Conservation (phyloP, 2,888 invertebrate genomes). For the Calameuta filiformis region DNA sequence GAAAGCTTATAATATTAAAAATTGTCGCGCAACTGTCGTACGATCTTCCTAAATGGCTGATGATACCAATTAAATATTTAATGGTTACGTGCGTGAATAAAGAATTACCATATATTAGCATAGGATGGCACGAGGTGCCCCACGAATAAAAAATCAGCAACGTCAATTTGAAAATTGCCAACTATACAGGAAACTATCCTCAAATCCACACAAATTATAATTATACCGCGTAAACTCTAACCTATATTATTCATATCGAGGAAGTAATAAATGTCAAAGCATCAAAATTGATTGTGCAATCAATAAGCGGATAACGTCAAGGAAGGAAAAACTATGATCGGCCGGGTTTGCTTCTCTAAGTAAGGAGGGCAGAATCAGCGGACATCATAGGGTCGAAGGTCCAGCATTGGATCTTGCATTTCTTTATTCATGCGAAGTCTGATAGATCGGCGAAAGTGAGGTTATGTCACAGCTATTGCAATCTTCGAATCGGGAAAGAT, state of each 20-base stretch:
- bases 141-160: background rate
- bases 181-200: background rate
- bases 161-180: background rate
- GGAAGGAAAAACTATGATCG: background rate
- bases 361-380: background rate
- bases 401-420: slow-evolving; percentile 13
- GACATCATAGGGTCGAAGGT: slow-evolving; percentile 22
- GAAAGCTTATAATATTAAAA: slow-evolving; percentile 20
- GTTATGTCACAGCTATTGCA: slow-evolving; percentile 39
- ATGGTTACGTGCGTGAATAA: slow-evolving; percentile 22
- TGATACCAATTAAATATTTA: slow-evolving; percentile 38
- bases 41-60: slow-evolving; percentile 24
- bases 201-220: background rate
- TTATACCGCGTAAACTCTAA: background rate
- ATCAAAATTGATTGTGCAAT: background rate
- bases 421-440: slow-evolving; percentile 42
- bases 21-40: background rate
- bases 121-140: background rate
- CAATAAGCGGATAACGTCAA: background rate
- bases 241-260: background rate
- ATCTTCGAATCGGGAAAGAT: slow-evolving; percentile 32
- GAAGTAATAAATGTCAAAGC: background rate
- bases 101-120: background rate
- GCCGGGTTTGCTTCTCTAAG: background rate
- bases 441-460: slow-evolving; percentile 52